Percentiles rank a stretch among this genome's conserved stretches.
Evolutionary conservation across 2,888 invertebrate genomes (phyloP).

Genomic region (Caenorhabditis imperialis): DNA sequence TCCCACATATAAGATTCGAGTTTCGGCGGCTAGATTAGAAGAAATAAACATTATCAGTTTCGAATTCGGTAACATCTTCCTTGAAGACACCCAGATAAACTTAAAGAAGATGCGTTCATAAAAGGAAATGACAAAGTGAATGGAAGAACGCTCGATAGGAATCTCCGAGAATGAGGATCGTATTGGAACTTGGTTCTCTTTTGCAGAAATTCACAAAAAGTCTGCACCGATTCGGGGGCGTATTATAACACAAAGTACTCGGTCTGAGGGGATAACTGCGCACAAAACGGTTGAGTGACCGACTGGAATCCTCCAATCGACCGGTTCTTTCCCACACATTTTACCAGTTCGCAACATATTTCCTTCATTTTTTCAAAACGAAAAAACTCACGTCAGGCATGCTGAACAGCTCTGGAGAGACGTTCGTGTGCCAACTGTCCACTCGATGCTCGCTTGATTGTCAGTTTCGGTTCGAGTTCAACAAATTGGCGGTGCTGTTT

Average conservation of each 20-base stretch:
- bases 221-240: no score
- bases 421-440: no score
- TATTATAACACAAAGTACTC: not conserved
- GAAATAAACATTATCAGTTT: not conserved
- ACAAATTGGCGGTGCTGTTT: no score
- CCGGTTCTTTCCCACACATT: constrained; percentile 24
- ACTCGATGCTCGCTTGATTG: no score
- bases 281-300: constrained; percentile 1
- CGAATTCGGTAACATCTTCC: constrained; percentile 2
- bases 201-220: not conserved
- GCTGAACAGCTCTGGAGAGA: not conserved
- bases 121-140: no score
- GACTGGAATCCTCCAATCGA: constrained; percentile 22
- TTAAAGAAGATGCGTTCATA: no score
- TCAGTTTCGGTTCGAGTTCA: no score
- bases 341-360: not conserved
- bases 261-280: not conserved
- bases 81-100: no score
- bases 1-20: not conserved
- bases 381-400: constrained; percentile 48
- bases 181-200: not conserved
- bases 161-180: constrained; percentile 16
- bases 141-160: no score
- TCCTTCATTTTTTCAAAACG: no score
- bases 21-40: constrained; percentile 1